These are phyloP conservation scores for Genyomyrus donnyi DNA, from an alignment of 2,113 vertebrate genomes.

Conservation along the genomic window DNA sequence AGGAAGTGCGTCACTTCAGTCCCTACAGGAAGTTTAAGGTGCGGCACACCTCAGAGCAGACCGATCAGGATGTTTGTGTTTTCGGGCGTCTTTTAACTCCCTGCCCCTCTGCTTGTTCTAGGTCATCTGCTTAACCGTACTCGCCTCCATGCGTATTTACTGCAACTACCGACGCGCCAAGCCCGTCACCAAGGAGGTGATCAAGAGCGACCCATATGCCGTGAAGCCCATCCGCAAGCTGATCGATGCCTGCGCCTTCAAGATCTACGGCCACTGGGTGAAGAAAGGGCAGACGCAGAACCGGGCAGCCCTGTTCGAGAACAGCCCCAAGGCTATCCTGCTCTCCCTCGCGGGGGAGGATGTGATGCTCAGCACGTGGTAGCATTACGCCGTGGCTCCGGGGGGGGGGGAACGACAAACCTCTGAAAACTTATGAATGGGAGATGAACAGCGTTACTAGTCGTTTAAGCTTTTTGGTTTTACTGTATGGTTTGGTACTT, in stretches of 20 bases:
- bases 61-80: background rate
- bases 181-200: constrained; percentile 78
- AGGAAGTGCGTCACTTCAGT: constrained; percentile 88
- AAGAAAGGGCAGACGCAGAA: constrained; percentile 97
- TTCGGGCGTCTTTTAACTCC: background rate
- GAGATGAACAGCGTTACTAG: background rate
- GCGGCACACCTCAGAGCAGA: constrained; percentile 7
- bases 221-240: constrained; percentile 84
- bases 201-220: constrained; percentile 82
- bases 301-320: constrained; percentile 91
- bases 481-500: background rate
- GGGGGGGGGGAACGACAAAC: background rate
- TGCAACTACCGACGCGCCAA: constrained; percentile 84
- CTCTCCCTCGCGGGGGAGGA: constrained; percentile 63
- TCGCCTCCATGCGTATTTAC: constrained; percentile 86
- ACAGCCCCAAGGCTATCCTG: constrained; percentile 86
- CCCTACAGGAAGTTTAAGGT: constrained; percentile 91
- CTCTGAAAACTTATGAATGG: background rate
- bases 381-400: background rate
- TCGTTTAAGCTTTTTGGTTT: background rate
- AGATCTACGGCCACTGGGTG: constrained; percentile 96
- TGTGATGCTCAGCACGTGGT: constrained; percentile 42
- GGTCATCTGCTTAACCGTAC: constrained; percentile 85
- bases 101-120: constrained; percentile 35
- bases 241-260: constrained; percentile 90